These are phyloP conservation scores for Dendrocincla tyrannina DNA, from an alignment of 2,797 vertebrate genomes.

Conservation along the genomic window DNA sequence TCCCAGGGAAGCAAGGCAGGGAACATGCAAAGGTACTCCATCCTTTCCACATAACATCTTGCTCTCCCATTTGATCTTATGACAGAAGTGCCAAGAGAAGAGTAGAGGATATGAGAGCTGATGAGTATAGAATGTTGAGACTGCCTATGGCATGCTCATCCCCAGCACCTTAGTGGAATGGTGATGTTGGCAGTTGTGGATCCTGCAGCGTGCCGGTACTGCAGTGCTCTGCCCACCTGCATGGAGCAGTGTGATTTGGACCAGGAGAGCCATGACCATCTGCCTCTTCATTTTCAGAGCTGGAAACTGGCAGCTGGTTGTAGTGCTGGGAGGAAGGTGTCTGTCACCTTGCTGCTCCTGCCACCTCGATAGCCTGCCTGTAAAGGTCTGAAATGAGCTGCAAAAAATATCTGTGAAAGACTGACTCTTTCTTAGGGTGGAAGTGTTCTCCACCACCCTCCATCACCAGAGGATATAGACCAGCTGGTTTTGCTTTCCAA, in stretches of 20 bases:
- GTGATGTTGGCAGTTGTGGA: neutral
- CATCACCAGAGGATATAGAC: neutral
- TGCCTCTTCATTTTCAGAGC: neutral
- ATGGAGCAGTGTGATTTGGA: neutral
- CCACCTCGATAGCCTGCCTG: neutral
- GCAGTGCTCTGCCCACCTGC: neutral
- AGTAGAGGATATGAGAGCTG: neutral
- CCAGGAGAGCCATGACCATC: neutral
- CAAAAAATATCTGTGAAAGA: neutral
- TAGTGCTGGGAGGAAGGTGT: neutral
- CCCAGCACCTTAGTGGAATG: neutral
- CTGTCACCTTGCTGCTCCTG: neutral
- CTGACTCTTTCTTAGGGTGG: neutral
- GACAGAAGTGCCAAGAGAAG: neutral
- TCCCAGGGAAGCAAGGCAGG: neutral
- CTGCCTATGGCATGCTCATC: neutral
- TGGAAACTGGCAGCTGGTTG: neutral
- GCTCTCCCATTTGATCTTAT: neutral
- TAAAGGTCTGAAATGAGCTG: neutral
- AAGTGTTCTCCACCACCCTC: neutral
- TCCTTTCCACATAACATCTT: neutral
- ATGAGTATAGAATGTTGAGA: neutral
- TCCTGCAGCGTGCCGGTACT: accelerated
- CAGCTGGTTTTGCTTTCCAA: neutral
- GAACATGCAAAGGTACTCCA: neutral